Base-by-base conservation (phyloP, 1,140 invertebrate species). In the Epicauta chinensis region DNA sequence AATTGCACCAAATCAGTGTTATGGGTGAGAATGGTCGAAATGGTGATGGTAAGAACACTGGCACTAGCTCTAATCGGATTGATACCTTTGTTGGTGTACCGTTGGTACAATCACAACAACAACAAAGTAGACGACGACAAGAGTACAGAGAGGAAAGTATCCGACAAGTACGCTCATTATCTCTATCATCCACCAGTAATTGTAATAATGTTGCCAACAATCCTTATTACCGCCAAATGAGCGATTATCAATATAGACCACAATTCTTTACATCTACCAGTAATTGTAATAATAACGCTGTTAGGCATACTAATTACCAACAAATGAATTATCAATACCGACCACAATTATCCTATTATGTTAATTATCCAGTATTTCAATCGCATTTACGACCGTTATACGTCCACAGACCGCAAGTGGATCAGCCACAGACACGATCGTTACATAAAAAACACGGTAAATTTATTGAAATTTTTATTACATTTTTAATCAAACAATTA, bases 341-440 rank as follows among this genome's bases (percentile, higher is more conserved):
- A 3, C 16, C 16, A 13, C 34, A 17, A 14, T 38, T 47, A n/a
- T 10, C 23, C 29, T 47, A 38, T 37, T 47, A 47, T 35, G 14
- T 6, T 16, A 36, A 47, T 13, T 37, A 38, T 23, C 10, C 45
- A 23, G 35, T 47, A 37, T 47, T 47, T 38, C 15, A 16, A 37
- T 37, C 45, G 23, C 13, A 47, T 47, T 47, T 37, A 45, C 13
- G 11, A 36, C 30, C 17, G 29, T 6, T 12, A 10, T 47, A 16
- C 45, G 36, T 47, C 38, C 45, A 47, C 45, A 47, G 45, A 37
- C 45, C 34, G n/a, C 23, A 38, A 16, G 12, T 29, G 45, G 34
- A 38, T 13, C 36, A 37, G 10, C 34, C n/a, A 40, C 38, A 47
- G 45, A 14, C 34, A 37, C 11, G 9, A 29, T 13, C 45, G 30